Conservation (phyloP, 2,797 vertebrate genomes). For the Oreonectes daqikongensis region DNA sequence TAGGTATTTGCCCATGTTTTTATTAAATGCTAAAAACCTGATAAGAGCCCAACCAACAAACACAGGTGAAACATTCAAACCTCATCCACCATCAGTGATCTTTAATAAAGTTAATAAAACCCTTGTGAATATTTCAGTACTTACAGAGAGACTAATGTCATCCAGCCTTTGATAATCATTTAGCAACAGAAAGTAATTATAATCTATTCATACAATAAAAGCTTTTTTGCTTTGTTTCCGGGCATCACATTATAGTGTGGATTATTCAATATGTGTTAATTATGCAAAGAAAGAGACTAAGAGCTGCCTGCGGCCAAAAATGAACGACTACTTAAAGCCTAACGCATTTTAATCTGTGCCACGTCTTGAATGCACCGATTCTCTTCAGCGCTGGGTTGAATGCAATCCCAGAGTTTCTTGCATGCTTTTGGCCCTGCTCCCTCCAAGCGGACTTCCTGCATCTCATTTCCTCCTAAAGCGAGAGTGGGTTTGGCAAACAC, state of each 20-base stretch:
- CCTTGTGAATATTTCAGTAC: conserved; percentile 18
- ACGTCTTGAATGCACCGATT: conserved; percentile 52
- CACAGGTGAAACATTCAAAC: conserved; percentile 31
- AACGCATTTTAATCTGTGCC: conserved; percentile 62
- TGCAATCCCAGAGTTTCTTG: conserved; percentile 42
- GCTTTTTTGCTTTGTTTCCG: conserved; percentile 63
- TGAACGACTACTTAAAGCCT: conserved; percentile 61
- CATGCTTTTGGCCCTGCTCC: conserved; percentile 46
- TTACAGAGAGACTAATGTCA: conserved; percentile 22
- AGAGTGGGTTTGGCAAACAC: conserved; percentile 49
- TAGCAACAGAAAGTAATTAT: conserved; percentile 56
- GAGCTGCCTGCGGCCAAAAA: conserved; percentile 58
- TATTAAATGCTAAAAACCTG: neutral
- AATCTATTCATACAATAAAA: conserved; percentile 62
- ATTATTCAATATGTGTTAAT: conserved; percentile 64
- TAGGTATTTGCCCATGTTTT: neutral
- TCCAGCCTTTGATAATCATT: conserved; percentile 45
- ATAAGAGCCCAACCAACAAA: neutral
- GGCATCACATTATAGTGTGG: conserved; percentile 53
- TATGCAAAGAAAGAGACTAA: conserved; percentile 61
- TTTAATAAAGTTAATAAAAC: conserved; percentile 31
- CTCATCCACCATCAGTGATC: conserved; percentile 6
- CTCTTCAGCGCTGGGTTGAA: conserved; percentile 40
- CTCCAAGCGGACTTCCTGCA: conserved; percentile 52
- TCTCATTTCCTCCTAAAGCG: conserved; percentile 56